Evolutionary conservation across 2,888 invertebrate genomes (phyloP).

Genomic region (Subacronicta megacephala): DNA sequence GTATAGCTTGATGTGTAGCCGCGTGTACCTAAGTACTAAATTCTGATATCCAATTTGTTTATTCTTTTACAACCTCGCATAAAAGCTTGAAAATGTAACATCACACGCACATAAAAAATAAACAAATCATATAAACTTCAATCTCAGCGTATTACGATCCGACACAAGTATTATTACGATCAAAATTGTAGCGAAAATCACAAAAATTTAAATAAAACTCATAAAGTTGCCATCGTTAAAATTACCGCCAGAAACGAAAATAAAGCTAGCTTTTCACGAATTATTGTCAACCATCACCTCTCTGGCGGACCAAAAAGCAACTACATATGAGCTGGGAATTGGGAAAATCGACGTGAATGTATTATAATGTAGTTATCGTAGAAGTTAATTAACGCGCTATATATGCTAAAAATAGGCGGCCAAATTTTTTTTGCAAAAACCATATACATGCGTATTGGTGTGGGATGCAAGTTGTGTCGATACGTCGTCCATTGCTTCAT

Average conservation of each 20-base stretch:
- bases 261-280: constrained; percentile 43
- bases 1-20: no score
- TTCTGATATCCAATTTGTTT: no score
- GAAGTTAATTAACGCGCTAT: no score
- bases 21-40: no score
- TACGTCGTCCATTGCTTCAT: no score
- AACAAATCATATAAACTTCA: constrained; percentile 22
- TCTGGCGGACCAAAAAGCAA: constrained; percentile 3
- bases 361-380: no score
- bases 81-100: constrained; percentile 9
- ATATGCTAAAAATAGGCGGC: no score
- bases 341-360: neutral
- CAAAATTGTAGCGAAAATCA: constrained; percentile 51
- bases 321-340: fast-evolving
- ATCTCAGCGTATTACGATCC: constrained; percentile 33
- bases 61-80: constrained; percentile 6
- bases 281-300: constrained; percentile 41
- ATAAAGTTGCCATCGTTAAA: constrained; percentile 48
- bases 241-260: constrained; percentile 34
- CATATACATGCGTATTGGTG: no score
- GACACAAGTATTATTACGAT: constrained; percentile 33
- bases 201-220: constrained; percentile 50
- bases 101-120: constrained; percentile 6
- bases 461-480: no score
- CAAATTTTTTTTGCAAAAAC: no score